Evolutionary conservation across 2,797 vertebrate genomes (phyloP), one percentile per base, ranked within the genome.

Genomic region (Phoeniculus purpureus): DNA sequence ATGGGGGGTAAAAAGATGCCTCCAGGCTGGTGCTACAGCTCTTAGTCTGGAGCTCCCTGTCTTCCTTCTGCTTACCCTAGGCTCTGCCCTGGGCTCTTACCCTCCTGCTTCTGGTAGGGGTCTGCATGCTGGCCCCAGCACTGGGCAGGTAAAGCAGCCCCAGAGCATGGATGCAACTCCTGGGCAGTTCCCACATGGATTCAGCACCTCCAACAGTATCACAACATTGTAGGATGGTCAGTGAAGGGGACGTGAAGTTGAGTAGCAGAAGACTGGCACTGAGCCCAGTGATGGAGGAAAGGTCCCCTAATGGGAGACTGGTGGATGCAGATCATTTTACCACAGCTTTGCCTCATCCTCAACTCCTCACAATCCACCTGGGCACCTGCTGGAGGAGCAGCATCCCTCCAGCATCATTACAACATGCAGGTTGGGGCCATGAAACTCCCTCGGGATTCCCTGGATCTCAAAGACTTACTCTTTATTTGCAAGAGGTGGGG

Each of bases 151-250:
- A 27, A 50, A 72, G 15, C 48, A 78, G 40, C 27, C 31, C 66
- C 59, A 59, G 1, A 0, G 54, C 52, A 48, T 0, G 6, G 54
- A 43, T 3, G 1, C 1, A 2, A 31, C 31, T 60, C 31, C 73
- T 1, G 2, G 15, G 37, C 13, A 22, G 17, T 34, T 66, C 29
- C 27, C 31, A 27, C 52, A 31, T 7, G 54, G 47, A 60, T 32
- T 59, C 3, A 7, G 54, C 47, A 48, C 20, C 31, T 54, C 11
- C 2, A 1, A 52, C 0, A 0, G 52, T 20, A 32, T 14, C 5
- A 2, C 55, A 45, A 21, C 27, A 25, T 54, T 65, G 34, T 3
- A 34, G 16, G 7, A 26, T 29, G 50, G 26, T 80, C 32, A 26
- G 21, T 0, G 3, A 48, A 31, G 37, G 26, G 8, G 40, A 25